Evolutionary conservation across 2,888 invertebrate genomes (phyloP).

Genomic region (Drosophila dives): DNA sequence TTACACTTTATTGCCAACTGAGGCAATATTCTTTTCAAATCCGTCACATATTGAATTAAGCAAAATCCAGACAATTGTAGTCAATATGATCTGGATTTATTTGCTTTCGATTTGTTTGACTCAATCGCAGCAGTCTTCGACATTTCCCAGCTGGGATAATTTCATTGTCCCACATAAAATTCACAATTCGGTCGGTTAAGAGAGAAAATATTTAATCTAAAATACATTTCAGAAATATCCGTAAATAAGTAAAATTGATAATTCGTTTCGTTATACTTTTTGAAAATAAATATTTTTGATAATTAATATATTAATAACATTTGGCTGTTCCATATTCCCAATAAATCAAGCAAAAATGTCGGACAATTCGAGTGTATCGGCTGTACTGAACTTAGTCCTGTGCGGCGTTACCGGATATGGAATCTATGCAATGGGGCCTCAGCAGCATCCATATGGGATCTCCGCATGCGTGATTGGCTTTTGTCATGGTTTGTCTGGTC

Average conservation of each 20-base stretch:
- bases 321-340: no score
- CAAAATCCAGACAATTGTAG: no score
- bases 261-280: slow-evolving; percentile 3
- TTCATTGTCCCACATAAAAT: slow-evolving; percentile 50
- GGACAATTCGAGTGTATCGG: no score
- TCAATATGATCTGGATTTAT: no score
- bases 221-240: slow-evolving; percentile 29
- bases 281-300: background rate
- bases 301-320: background rate
- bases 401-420: no score
- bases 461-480: no score
- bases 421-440: no score
- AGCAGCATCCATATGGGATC: no score
- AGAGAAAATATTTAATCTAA: slow-evolving; percentile 31
- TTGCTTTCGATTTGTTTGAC: background rate
- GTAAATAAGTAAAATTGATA: slow-evolving; percentile 3
- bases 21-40: background rate
- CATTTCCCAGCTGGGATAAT: background rate
- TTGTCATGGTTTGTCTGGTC: no score
- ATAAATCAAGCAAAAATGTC: no score
- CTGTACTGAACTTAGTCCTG: no score
- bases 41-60: no score
- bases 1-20: background rate
- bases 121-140: slow-evolving; percentile 26
- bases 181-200: slow-evolving; percentile 63